These are phyloP conservation scores for Pavo muticus DNA, from an alignment of 2,113 vertebrate genomes.

Conservation along the genomic window DNA sequence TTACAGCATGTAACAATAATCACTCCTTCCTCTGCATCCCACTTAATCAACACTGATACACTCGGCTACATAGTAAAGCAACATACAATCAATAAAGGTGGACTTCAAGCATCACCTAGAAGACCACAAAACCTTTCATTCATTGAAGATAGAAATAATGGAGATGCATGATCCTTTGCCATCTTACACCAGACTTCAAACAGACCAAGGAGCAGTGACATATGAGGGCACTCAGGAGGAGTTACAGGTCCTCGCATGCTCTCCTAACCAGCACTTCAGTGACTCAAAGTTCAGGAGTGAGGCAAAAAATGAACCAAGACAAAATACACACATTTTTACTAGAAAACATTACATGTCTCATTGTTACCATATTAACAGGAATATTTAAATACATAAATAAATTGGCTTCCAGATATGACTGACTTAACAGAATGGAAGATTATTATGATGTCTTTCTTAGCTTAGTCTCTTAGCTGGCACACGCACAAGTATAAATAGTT, in stretches of 20 bases:
- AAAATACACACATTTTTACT: neutral
- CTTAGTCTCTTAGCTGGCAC: neutral
- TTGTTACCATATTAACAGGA: neutral
- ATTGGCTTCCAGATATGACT: neutral
- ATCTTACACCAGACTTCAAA: neutral
- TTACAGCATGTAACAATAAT: neutral
- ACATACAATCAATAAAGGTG: neutral
- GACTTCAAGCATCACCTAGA: neutral
- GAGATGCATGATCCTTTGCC: neutral
- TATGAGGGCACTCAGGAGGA: neutral
- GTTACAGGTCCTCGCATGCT: neutral
- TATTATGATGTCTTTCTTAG: neutral
- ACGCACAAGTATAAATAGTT: neutral
- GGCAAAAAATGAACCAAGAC: neutral
- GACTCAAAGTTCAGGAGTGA: neutral
- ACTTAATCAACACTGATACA: neutral
- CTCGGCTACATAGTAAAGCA: neutral
- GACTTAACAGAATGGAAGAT: neutral
- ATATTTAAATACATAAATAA: neutral
- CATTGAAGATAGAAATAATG: neutral
- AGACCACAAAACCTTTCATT: neutral
- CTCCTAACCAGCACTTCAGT: neutral
- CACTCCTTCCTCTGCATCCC: neutral
- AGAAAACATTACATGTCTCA: neutral
- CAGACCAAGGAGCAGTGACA: neutral